Percentiles rank a stretch among this genome's conserved stretches.
phyloP scores from a whole-genome alignment of 2,888 invertebrate genomes.

The Hemaris fuciformis region DNA sequence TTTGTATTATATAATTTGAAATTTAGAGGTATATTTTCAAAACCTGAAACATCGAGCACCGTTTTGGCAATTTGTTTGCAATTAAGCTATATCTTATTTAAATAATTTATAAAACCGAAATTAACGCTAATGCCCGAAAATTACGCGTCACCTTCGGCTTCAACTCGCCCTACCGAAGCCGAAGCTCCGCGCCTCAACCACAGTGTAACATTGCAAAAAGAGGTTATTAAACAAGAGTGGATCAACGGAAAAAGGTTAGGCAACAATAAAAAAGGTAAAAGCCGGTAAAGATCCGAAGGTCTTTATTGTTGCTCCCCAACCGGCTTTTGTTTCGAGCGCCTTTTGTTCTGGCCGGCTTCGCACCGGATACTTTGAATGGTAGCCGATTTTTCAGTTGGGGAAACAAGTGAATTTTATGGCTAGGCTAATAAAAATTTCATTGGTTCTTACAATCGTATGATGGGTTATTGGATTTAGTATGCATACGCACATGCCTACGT shows the following conservation, averaged over 20 bases:
- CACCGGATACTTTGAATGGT: slow-evolving; percentile 53
- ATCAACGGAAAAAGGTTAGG: slow-evolving; percentile 67
- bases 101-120: too few species aligned
- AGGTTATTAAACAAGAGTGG: slow-evolving; percentile 66
- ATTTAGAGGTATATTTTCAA: too few species aligned
- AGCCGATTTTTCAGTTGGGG: slow-evolving; percentile 62
- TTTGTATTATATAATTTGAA: too few species aligned
- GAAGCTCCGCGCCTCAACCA: not conserved
- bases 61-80: too few species aligned
- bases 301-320: slow-evolving; percentile 50
- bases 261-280: slow-evolving; percentile 63
- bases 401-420: slow-evolving; percentile 50
- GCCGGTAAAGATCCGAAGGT: slow-evolving; percentile 55
- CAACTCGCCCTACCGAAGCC: not conserved
- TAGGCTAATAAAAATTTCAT: slow-evolving; percentile 25
- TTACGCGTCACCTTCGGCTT: not conserved
- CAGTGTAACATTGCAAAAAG: slow-evolving; percentile 12
- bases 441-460: slow-evolving; percentile 12
- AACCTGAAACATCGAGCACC: too few species aligned
- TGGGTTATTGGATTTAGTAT: slow-evolving; percentile 9
- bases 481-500: not conserved
- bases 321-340: slow-evolving; percentile 54
- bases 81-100: too few species aligned
- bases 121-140: not conserved
- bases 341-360: slow-evolving; percentile 46